Conservation (phyloP, 2,113 vertebrate genomes). For the Erinaceus europaeus region DNA sequence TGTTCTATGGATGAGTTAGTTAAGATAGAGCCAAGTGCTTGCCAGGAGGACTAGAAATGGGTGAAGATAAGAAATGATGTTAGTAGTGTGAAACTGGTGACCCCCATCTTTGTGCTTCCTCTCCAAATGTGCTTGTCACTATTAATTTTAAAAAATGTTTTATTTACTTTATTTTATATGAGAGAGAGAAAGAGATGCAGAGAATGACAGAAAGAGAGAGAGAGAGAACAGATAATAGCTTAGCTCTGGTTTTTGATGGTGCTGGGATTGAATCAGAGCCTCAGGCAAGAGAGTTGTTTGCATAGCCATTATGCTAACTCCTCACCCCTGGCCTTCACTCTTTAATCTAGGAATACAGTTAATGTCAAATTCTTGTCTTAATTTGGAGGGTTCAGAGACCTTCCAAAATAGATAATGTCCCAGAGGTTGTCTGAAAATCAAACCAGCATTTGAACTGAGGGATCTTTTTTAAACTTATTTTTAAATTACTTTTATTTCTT, state of each 20-base stretch:
- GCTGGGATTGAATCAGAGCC: too few species aligned
- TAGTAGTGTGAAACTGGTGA: not conserved
- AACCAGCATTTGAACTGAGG: not conserved
- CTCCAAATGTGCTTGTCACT: not conserved
- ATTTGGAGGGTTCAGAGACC: not conserved
- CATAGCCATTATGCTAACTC: too few species aligned
- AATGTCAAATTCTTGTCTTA: not conserved
- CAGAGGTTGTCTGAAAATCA: not conserved
- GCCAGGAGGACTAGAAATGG: not conserved
- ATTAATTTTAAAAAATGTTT: too few species aligned
- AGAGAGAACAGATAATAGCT: too few species aligned
- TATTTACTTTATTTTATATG: too few species aligned
- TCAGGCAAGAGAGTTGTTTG: too few species aligned
- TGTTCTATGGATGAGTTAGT: not conserved
- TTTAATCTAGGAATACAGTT: not conserved
- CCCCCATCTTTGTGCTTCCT: not conserved
- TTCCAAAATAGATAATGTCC: not conserved
- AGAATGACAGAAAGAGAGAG: too few species aligned
- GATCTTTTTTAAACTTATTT: too few species aligned
- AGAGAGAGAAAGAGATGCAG: too few species aligned
- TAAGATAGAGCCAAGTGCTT: not conserved
- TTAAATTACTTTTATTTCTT: too few species aligned
- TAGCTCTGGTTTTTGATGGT: too few species aligned
- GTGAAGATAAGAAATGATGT: not conserved
- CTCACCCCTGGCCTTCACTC: not conserved